A percentile compares a stretch with the other conserved stretches of the same genome.
Conservation (phyloP, 2,797 vertebrate genomes). For the Steatocranus sp. region DNA sequence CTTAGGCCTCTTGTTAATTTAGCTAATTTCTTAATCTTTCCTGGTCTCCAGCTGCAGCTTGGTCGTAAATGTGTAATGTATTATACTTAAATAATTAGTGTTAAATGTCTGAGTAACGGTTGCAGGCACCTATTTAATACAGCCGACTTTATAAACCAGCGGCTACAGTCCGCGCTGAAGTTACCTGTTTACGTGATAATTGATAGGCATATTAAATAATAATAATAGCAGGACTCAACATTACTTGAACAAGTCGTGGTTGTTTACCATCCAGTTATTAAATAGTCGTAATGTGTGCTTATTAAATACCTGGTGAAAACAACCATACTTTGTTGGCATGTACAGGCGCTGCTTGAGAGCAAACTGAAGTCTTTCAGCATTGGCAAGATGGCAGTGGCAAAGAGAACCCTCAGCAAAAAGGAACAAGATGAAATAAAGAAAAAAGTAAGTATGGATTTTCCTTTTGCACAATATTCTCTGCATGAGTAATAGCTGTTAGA, state of each 20-base stretch:
- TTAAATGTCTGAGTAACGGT: not conserved
- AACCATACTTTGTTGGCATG: constrained; percentile 25
- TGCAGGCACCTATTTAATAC: not conserved
- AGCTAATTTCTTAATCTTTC: not conserved
- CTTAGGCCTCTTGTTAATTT: constrained; percentile 20
- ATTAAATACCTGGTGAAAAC: not conserved
- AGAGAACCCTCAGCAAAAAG: constrained; percentile 96
- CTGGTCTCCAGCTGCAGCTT: not conserved
- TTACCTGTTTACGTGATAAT: not conserved
- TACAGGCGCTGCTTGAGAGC: constrained; percentile 89
- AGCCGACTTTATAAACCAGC: not conserved
- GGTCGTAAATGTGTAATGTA: not conserved
- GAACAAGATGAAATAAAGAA: constrained; percentile 99
- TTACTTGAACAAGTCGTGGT: not conserved
- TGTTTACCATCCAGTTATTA: not conserved
- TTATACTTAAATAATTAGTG: accelerated
- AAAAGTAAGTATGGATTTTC: constrained; percentile 76
- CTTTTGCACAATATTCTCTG: not conserved
- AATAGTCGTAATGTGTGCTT: accelerated
- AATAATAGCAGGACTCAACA: not conserved
- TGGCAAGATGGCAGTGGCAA: constrained; percentile 95
- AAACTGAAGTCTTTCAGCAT: constrained; percentile 98
- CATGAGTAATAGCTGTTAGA: not conserved
- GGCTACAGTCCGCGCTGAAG: not conserved
- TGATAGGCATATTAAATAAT: not conserved